phyloP scores from a whole-genome alignment of 2,888 invertebrate species.

The Xiphydria camelus region DNA sequence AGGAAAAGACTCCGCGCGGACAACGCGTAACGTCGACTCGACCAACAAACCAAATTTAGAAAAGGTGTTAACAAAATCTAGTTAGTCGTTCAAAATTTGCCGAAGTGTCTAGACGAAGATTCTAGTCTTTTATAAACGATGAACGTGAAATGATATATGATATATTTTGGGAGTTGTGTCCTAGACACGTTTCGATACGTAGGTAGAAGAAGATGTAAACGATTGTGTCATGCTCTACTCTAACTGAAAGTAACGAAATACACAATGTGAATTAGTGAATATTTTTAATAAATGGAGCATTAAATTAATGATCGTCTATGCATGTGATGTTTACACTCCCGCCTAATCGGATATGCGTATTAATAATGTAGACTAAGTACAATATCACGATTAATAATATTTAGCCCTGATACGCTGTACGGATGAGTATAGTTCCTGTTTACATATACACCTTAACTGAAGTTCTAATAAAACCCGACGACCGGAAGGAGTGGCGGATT shows the following conservation, averaged over 20 bases:
- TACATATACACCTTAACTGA: no score
- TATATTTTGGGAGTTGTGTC: slow-evolving; percentile 17
- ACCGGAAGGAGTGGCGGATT: no score
- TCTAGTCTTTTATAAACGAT: slow-evolving; percentile 48
- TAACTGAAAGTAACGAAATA: slow-evolving; percentile 53
- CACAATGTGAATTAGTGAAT: slow-evolving; percentile 54
- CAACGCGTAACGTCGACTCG: slow-evolving; percentile 18
- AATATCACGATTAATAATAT: no score
- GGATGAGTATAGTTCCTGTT: no score
- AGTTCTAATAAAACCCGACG: no score
- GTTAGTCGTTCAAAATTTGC: slow-evolving; percentile 41
- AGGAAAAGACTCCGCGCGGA: no score
- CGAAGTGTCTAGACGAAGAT: slow-evolving; percentile 28
- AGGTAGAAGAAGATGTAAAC: slow-evolving; percentile 46
- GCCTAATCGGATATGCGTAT: no score
- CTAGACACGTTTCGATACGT: slow-evolving; percentile 40
- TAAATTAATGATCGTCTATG: slow-evolving; percentile 27
- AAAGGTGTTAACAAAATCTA: slow-evolving; percentile 18
- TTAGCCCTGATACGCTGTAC: no score
- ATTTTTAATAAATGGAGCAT: slow-evolving; percentile 58
- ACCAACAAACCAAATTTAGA: slow-evolving; percentile 20
- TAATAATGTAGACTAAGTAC: no score
- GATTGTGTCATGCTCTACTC: slow-evolving; percentile 45
- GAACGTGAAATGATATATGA: slow-evolving; percentile 41
- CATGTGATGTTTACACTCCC: no score